Percentiles rank a stretch among this genome's conserved stretches.
These are phyloP conservation scores for Hemithea aestivaria DNA, from an alignment of 2,888 invertebrate genomes.

Conservation along the genomic window DNA sequence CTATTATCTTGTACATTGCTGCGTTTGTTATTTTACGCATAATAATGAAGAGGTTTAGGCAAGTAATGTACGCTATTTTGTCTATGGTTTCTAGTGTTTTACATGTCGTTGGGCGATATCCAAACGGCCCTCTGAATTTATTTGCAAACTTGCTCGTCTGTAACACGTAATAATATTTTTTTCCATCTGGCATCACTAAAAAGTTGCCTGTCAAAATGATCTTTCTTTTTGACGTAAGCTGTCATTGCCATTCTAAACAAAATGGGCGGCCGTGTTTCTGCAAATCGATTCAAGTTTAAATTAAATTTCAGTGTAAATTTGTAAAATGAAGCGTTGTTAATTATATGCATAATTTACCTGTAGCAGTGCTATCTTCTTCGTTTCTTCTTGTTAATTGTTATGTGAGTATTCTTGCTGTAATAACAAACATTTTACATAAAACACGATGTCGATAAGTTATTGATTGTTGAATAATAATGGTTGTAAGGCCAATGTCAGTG, in stretches of 20 bases:
- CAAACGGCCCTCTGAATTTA: too few relatives aligned
- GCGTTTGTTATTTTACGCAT: too few relatives aligned
- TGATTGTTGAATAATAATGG: too few relatives aligned
- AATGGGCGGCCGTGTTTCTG: slow-evolving; percentile 55
- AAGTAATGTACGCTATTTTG: too few relatives aligned
- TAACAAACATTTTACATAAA: slow-evolving; percentile 13
- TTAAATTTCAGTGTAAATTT: slow-evolving; percentile 40
- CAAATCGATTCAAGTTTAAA: slow-evolving; percentile 30
- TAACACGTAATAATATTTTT: too few relatives aligned
- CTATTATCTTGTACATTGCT: too few relatives aligned
- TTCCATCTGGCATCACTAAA: too few relatives aligned
- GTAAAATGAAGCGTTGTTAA: slow-evolving; percentile 34
- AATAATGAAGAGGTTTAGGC: too few relatives aligned
- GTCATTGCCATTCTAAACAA: slow-evolving; percentile 40
- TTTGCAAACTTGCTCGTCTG: too few relatives aligned
- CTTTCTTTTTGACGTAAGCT: not conserved
- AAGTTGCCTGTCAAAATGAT: not conserved
- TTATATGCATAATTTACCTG: slow-evolving; percentile 33
- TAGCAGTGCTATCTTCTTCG: slow-evolving; percentile 44
- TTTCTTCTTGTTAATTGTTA: slow-evolving; percentile 40
- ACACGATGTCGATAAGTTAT: too few relatives aligned
- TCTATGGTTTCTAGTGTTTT: too few relatives aligned
- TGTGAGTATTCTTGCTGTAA: slow-evolving; percentile 14
- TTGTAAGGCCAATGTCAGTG: slow-evolving; percentile 69
- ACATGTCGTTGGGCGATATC: too few relatives aligned